These are phyloP conservation scores for Schizotus pectinicornis DNA, from an alignment of 2,888 invertebrate species.

Conservation along the genomic window DNA sequence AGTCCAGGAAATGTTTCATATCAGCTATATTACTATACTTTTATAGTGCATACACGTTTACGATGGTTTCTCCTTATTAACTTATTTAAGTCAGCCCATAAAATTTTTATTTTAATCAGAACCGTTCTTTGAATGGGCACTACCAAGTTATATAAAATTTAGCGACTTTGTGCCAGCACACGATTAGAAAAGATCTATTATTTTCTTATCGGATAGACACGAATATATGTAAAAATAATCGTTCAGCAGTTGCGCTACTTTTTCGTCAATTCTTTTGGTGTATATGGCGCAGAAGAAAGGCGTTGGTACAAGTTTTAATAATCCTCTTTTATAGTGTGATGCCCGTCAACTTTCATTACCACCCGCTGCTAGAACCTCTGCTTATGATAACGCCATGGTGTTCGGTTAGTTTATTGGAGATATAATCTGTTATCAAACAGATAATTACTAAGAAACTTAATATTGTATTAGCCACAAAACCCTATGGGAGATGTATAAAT, in stretches of 20 bases:
- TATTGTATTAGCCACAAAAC: conserved; percentile 18
- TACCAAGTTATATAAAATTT: no score
- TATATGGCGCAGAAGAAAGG: conserved; percentile 7
- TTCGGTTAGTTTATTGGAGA: conserved; percentile 11
- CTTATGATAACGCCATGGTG: background rate
- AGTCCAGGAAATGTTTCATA: no score
- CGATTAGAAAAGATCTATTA: no score
- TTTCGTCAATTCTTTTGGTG: conserved; percentile 17
- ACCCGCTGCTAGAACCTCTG: conserved; percentile 10
- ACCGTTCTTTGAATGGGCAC: no score
- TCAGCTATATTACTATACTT: no score
- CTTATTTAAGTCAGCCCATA: no score
- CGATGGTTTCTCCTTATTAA: no score
- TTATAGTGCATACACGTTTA: no score
- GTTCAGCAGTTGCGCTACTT: background rate
- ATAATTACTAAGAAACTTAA: conserved; percentile 21
- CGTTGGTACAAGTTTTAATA: conserved; percentile 13
- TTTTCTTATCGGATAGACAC: no score
- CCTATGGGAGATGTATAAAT: conserved; percentile 6
- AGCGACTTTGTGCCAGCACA: no score
- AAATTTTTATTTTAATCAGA: no score
- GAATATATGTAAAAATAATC: no score
- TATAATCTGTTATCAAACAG: conserved; percentile 18
- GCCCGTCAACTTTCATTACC: conserved; percentile 22
- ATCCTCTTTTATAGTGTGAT: conserved; percentile 24